Conservation (phyloP, 53 echinoderm and acorn worm genomes). For the Luidia sarsii region DNA sequence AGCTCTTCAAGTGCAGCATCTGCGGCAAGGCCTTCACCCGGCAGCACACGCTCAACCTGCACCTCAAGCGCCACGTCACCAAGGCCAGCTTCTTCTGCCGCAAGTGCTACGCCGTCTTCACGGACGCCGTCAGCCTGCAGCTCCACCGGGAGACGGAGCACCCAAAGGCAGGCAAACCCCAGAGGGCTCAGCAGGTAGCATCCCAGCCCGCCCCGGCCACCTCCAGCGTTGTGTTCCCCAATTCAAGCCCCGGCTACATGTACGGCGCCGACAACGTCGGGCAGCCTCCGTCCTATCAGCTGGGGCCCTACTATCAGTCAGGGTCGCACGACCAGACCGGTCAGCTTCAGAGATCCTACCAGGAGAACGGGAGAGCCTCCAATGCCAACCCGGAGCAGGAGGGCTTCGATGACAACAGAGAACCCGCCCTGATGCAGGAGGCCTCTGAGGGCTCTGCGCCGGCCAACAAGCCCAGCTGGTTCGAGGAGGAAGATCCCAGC, state of each 20-base stretch:
- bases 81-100: conserved; percentile 47
- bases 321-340: background rate
- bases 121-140: conserved; percentile 46
- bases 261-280: conserved; percentile 36
- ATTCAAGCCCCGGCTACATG: conserved; percentile 10
- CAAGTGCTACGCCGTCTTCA: conserved; percentile 48
- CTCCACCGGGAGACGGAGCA: conserved; percentile 33
- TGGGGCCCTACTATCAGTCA: conserved; percentile 18
- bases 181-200: background rate
- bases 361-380: background rate
- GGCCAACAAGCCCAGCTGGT: conserved; percentile 21
- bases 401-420: conserved; percentile 9
- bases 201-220: conserved; percentile 15
- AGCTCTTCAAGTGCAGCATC: conserved; percentile 68
- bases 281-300: conserved; percentile 1
- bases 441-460: background rate
- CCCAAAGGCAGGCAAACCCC: background rate
- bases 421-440: conserved; percentile 12
- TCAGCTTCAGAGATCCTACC: conserved; percentile 9
- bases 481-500: conserved; percentile 7
- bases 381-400: background rate
- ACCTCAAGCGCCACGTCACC: conserved; percentile 55
- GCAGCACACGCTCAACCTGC: conserved; percentile 66
- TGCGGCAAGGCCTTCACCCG: conserved; percentile 68
- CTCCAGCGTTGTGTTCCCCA: conserved; percentile 38